Evolutionary conservation across 2,113 vertebrate genomes (phyloP), one percentile per base, ranked within the genome.

Genomic region (Percina caprodes): DNA sequence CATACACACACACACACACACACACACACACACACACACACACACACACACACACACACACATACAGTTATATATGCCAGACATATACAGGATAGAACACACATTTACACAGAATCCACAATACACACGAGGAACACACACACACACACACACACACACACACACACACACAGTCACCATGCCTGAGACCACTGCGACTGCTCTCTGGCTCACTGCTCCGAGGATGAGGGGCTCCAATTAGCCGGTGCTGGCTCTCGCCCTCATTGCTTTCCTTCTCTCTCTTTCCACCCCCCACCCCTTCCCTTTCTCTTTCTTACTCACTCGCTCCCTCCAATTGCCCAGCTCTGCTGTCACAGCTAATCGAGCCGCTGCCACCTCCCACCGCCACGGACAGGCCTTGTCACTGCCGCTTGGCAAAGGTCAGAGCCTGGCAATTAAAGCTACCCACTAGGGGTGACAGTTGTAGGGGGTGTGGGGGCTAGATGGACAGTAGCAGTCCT

Each of bases 351-450:
- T 95, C 94, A 95, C 89, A 87, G 84, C 88, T 93, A 93, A 95
- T 95, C 93, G 92, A 90, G 78, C 83, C 14, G 33, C 82, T 81
- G 84, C 88, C 91, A 90, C 92, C 92, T 93, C 92, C 90, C 80
- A 84, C 90, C 2, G 72, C 92, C 84, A 82, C 90, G 88, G 91
- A 93, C 90, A 94, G 90, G 86, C 84, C 89, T 84, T 92, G 93
- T 94, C 91, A 93, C 91, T 35, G 84, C 84, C 19, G 79, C 89
- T 87, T 86, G 35, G 92, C 88, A 93, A 93, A 95, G 94, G 94
- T 95, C 93, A 94, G 89, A 82, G 92, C 84, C 88, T 89, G 87
- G 91, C 91, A 94, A 94, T 95, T 95, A 95, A 93, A 94, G 88
- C 88, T 83, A 87, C 91, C 89, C 91, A 84, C 85, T 83, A 70